Evolutionary conservation across 2,888 invertebrate genomes (phyloP).

Genomic region (Erebia aethiops): DNA sequence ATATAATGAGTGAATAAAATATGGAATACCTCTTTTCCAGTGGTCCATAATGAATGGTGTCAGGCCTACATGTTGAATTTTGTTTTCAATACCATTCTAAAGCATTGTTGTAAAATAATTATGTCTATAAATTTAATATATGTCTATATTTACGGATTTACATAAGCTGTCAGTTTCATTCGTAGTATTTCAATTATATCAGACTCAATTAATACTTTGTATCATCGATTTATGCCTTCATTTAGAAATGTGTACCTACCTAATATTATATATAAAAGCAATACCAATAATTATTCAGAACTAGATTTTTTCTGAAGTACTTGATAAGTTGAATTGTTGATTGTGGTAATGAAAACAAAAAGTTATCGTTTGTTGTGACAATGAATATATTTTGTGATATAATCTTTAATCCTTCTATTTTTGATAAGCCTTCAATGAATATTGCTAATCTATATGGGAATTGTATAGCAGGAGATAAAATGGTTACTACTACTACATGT

Average conservation of each 20-base stretch:
- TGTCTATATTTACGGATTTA: too few relatives aligned
- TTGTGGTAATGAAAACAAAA: slow-evolving; percentile 73
- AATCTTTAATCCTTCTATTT: slow-evolving; percentile 80
- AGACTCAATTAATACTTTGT: slow-evolving; percentile 3
- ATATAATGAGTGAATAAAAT: slow-evolving; percentile 63
- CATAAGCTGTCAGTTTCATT: not conserved
- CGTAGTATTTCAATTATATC: not conserved
- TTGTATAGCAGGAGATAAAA: slow-evolving; percentile 66
- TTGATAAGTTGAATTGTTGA: slow-evolving; percentile 16
- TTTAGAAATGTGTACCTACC: not conserved
- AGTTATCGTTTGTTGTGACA: slow-evolving; percentile 66
- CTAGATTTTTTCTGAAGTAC: not conserved
- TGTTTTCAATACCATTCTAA: slow-evolving; percentile 70
- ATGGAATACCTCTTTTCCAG: slow-evolving; percentile 78
- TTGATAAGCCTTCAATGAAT: slow-evolving; percentile 79
- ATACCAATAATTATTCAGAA: not conserved
- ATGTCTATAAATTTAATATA: not conserved
- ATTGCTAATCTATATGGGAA: slow-evolving; percentile 71
- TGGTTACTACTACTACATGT: slow-evolving; percentile 42
- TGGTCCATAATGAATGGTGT: slow-evolving; percentile 72
- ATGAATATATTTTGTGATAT: slow-evolving; percentile 83
- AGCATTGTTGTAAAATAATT: slow-evolving; percentile 30
- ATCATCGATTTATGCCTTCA: not conserved
- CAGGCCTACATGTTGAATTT: slow-evolving; percentile 71
- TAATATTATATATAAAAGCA: not conserved